These are phyloP conservation scores for Tragulus kanchil DNA, from an alignment of 2,113 vertebrate genomes.

Conservation along the genomic window DNA sequence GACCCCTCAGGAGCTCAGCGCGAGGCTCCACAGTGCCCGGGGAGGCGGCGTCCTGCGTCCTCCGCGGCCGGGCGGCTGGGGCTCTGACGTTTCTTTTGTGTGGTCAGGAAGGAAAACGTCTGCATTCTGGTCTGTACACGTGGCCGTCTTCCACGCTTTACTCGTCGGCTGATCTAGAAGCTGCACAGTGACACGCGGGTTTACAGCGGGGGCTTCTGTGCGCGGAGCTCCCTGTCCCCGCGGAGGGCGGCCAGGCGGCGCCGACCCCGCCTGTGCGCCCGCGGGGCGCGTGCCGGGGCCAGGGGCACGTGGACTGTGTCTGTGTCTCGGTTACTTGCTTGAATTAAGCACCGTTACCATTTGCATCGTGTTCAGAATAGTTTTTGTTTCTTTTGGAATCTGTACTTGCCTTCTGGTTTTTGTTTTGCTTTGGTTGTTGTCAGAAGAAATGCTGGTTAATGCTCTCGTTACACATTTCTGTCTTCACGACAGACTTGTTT, in stretches of 20 bases:
- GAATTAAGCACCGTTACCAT: not conserved
- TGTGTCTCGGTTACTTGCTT: slow-evolving; percentile 11
- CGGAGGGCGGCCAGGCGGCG: not conserved
- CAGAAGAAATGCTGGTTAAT: not conserved
- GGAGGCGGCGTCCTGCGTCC: not conserved
- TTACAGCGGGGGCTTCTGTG: not conserved
- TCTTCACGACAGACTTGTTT: not conserved
- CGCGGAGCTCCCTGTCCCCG: no score
- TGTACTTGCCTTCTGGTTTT: not conserved
- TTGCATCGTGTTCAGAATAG: not conserved
- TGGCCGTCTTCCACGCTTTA: not conserved
- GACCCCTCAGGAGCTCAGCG: not conserved
- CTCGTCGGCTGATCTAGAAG: not conserved
- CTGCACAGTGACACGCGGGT: not conserved
- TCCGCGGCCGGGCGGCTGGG: not conserved
- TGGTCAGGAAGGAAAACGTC: not conserved
- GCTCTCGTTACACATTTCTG: not conserved
- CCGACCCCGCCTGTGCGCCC: no score
- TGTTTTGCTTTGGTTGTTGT: not conserved
- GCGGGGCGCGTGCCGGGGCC: not conserved
- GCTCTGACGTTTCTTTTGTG: not conserved
- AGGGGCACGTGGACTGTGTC: not conserved
- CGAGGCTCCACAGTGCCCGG: not conserved
- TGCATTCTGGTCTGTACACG: not conserved
- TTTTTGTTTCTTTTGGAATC: slow-evolving; percentile 44